Conservation (phyloP, 2,888 invertebrate genomes). For the Drosophila fungiperda region DNA sequence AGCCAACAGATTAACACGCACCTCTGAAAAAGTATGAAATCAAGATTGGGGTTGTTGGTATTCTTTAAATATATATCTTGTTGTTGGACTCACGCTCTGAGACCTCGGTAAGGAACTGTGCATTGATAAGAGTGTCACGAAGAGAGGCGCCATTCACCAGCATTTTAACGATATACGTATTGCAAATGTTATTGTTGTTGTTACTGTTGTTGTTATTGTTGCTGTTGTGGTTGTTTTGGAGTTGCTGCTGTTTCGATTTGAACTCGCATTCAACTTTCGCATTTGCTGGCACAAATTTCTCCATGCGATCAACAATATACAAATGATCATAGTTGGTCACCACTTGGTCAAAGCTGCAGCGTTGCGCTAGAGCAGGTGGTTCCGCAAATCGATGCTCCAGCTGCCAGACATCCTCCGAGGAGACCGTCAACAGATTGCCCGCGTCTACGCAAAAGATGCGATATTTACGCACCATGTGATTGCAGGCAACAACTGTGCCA, state of each 20-base stretch:
- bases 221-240: conserved; percentile 8
- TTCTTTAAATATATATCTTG: background rate
- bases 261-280: conserved; percentile 82
- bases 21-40: conserved; percentile 58
- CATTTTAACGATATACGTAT: conserved; percentile 81
- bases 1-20: conserved; percentile 78
- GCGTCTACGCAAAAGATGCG: conserved; percentile 91
- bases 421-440: conserved; percentile 89
- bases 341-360: conserved; percentile 88
- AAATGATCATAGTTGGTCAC: conserved; percentile 86
- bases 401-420: conserved; percentile 89
- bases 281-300: conserved; percentile 81
- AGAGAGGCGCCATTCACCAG: conserved; percentile 80
- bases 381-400: conserved; percentile 88
- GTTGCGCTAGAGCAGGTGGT: conserved; percentile 90
- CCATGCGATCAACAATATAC: conserved; percentile 84
- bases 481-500: conserved; percentile 88
- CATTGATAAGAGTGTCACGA: conserved; percentile 75
- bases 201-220: background rate
- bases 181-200: conserved; percentile 13
- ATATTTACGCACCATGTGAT: conserved; percentile 87
- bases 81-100: conserved; percentile 61
- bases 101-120: conserved; percentile 79
- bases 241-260: conserved; percentile 52
- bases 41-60: background rate